Evolutionary conservation across 1,140 invertebrate genomes (phyloP).

Genomic region (Anadara kagoshimensis): DNA sequence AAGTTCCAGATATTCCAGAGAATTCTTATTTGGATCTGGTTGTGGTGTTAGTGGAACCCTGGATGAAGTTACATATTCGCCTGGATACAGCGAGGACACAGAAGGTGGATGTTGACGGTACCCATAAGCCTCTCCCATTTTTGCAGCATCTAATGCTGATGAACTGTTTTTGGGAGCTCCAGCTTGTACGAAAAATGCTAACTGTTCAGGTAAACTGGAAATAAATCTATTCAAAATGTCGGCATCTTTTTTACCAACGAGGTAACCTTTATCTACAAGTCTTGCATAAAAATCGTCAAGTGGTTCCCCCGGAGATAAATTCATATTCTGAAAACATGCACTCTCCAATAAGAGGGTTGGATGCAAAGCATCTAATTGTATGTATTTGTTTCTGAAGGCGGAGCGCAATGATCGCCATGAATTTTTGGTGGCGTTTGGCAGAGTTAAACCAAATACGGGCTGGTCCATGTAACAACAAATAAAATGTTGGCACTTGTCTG

Average conservation of each 20-base stretch:
- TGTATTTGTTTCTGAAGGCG: too few species aligned
- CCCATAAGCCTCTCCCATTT: slow-evolving; percentile 25
- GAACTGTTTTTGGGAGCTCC: neutral
- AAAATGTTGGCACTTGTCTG: too few species aligned
- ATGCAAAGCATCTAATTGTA: too few species aligned
- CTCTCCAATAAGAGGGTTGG: slow-evolving; percentile 11
- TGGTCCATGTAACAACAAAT: too few species aligned
- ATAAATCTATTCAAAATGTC: slow-evolving; percentile 20
- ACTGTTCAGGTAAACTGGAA: slow-evolving; percentile 1
- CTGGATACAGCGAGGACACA: too few species aligned
- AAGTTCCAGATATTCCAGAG: too few species aligned
- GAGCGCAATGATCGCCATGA: too few species aligned
- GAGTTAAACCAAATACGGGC: too few species aligned
- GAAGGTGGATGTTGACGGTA: neutral
- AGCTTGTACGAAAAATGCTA: slow-evolving; percentile 28
- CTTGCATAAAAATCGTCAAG: slow-evolving; percentile 18
- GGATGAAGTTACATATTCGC: too few species aligned
- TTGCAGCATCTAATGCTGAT: slow-evolving; percentile 16
- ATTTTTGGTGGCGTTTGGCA: too few species aligned
- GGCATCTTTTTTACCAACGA: slow-evolving; percentile 7
- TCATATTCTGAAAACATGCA: slow-evolving; percentile 14
- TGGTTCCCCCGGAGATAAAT: slow-evolving; percentile 2
- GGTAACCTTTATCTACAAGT: slow-evolving; percentile 16
- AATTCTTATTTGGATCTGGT: too few species aligned
- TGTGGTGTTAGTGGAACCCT: too few species aligned